Conservation (phyloP, 1,140 invertebrate genomes). For the Drosophila baimaii region DNA sequence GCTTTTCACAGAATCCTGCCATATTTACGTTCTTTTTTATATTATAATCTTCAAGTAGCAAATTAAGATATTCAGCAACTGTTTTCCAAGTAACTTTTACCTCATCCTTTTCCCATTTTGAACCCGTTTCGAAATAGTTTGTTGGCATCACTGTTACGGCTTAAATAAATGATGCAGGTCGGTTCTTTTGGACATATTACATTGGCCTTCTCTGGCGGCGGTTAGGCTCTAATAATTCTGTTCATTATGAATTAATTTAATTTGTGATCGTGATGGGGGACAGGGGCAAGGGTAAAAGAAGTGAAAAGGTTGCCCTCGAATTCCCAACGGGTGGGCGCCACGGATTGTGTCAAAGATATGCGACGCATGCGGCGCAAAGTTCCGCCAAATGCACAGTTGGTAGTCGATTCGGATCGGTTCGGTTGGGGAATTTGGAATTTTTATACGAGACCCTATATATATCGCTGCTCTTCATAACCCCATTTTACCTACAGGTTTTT, state of each 20-base stretch:
- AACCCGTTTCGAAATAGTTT: neutral
- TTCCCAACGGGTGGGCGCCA: slow-evolving; percentile 76
- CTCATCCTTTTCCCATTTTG: neutral
- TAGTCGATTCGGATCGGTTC: slow-evolving; percentile 54
- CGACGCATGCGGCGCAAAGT: slow-evolving; percentile 80
- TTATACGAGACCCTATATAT: slow-evolving; percentile 28
- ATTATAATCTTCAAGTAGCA: neutral
- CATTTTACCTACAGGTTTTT: slow-evolving; percentile 67
- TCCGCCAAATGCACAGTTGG: slow-evolving; percentile 82
- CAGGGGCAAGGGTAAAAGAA: slow-evolving; percentile 10
- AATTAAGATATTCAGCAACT: neutral
- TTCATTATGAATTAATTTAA: slow-evolving; percentile 82
- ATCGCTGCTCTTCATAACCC: slow-evolving; percentile 43
- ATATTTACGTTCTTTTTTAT: neutral
- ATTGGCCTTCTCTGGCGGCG: slow-evolving; percentile 22
- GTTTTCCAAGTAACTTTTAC: neutral
- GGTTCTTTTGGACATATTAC: slow-evolving; percentile 20
- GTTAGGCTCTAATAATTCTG: slow-evolving; percentile 75
- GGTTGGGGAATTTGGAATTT: slow-evolving; percentile 53
- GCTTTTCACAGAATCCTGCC: neutral
- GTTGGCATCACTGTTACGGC: slow-evolving; percentile 37
- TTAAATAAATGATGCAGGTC: slow-evolving; percentile 29
- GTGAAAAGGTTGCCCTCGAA: slow-evolving; percentile 76
- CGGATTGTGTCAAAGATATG: slow-evolving; percentile 82
- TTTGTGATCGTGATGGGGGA: slow-evolving; percentile 50